Percentiles rank a stretch among this genome's conserved stretches.
phyloP scores from a whole-genome alignment of 2,797 vertebrate genomes.

The Falco concolor region DNA sequence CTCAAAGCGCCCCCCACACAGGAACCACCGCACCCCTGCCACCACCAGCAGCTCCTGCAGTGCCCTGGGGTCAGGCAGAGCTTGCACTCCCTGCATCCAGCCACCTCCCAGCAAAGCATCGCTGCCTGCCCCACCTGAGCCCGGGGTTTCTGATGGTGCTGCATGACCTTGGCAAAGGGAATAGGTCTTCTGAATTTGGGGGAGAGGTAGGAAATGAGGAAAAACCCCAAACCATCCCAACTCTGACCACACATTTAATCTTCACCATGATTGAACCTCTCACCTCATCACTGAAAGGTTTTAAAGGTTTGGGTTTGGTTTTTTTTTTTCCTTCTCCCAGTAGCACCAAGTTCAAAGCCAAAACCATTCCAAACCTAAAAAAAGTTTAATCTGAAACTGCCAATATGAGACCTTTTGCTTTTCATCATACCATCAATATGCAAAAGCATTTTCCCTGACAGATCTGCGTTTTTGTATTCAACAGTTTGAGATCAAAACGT shows the following conservation, averaged over 20 bases:
- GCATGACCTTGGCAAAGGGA: not conserved
- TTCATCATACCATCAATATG: not conserved
- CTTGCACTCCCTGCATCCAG: not conserved
- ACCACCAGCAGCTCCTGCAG: not conserved
- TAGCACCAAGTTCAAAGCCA: not conserved
- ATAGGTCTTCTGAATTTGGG: not conserved
- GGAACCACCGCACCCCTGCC: not conserved
- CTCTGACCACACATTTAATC: not conserved
- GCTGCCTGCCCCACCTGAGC: not conserved
- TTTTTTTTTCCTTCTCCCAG: not conserved
- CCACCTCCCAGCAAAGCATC: not conserved
- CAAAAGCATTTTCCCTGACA: not conserved
- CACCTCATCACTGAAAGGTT: not conserved
- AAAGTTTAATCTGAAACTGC: not conserved
- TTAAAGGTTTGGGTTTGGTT: not conserved
- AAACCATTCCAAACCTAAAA: not conserved
- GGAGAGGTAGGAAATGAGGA: not conserved
- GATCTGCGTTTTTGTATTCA: not conserved
- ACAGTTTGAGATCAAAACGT: not conserved
- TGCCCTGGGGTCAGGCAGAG: accelerated
- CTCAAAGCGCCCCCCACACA: accelerated
- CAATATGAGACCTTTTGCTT: not conserved
- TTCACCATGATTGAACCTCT: not conserved
- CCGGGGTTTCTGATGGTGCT: not conserved
- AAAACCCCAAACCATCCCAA: not conserved